phyloP scores from a whole-genome alignment of 2,113 vertebrate genomes.

The Corythoichthys intestinalis region DNA sequence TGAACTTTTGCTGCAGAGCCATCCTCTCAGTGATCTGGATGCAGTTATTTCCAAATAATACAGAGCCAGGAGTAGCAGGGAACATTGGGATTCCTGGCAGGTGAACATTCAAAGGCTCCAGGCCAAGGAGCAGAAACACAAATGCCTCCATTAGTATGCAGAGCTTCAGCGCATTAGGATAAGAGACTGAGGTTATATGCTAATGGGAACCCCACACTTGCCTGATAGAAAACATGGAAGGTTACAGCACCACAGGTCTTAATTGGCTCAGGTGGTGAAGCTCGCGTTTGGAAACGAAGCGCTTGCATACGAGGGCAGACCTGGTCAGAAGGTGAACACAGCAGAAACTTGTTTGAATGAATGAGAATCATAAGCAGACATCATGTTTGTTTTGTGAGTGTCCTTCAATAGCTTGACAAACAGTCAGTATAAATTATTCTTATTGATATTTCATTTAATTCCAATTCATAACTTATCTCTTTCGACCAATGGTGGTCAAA shows the following conservation, averaged over 20 bases:
- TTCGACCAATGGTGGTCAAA: neutral
- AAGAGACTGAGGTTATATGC: constrained; percentile 74
- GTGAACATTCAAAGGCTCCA: constrained; percentile 63
- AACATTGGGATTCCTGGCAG: constrained; percentile 72
- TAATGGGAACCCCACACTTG: constrained; percentile 67
- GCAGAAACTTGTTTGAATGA: constrained; percentile 42
- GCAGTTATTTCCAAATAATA: constrained; percentile 57
- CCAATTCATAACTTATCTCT: neutral
- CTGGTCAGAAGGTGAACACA: constrained; percentile 61
- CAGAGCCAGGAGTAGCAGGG: constrained; percentile 43
- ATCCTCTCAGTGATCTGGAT: constrained; percentile 14
- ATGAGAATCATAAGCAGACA: constrained; percentile 46
- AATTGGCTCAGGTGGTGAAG: constrained; percentile 72
- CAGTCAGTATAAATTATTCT: neutral
- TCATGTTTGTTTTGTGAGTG: constrained; percentile 10
- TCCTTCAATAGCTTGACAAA: constrained; percentile 2
- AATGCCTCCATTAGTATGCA: constrained; percentile 79
- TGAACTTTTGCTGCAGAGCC: constrained; percentile 27
- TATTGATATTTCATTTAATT: neutral
- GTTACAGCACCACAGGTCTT: constrained; percentile 46
- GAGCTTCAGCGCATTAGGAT: constrained; percentile 66
- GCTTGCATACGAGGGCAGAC: constrained; percentile 54
- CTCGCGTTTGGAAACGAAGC: constrained; percentile 75
- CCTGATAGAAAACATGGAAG: constrained; percentile 51
- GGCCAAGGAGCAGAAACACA: constrained; percentile 64